These are phyloP conservation scores for Lutjanus erythropterus DNA, from an alignment of 2,113 vertebrate species.

Conservation along the genomic window DNA sequence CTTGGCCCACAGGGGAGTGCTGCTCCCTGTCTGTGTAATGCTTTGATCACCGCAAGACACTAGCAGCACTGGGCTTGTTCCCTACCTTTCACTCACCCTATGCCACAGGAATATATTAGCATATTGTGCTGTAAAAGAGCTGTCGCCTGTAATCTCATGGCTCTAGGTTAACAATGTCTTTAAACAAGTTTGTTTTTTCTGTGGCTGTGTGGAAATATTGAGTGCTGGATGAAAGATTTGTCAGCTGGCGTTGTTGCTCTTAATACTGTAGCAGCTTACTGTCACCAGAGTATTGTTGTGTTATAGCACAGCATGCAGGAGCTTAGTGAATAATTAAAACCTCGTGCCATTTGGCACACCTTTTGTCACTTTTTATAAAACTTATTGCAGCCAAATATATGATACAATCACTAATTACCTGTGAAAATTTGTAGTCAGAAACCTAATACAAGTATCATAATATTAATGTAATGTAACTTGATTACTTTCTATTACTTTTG, in stretches of 20 bases:
- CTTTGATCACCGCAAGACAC: conserved; percentile 78
- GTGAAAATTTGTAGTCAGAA: conserved; percentile 29
- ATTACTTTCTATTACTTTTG: no score
- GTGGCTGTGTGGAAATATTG: conserved; percentile 30
- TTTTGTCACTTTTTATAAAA: conserved; percentile 51
- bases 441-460: no score
- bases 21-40: conserved; percentile 55
- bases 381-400: conserved; percentile 6
- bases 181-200: conserved; percentile 49
- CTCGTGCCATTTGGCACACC: conserved; percentile 24
- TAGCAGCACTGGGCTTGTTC: conserved; percentile 56
- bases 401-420: no score
- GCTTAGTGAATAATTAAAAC: conserved; percentile 47
- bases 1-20: conserved; percentile 61
- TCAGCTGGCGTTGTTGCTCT: conserved; percentile 25
- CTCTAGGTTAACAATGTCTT: conserved; percentile 62
- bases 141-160: conserved; percentile 42
- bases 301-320: conserved; percentile 7
- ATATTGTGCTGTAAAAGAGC: conserved; percentile 60
- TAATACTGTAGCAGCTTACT: conserved; percentile 42
- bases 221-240: conserved; percentile 52
- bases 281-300: conserved; percentile 40
- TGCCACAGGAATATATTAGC: conserved; percentile 65
- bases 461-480: no score
- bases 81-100: conserved; percentile 63